Conservation (phyloP, 2,797 vertebrate genomes). For the Poeciliopsis presidionis region DNA sequence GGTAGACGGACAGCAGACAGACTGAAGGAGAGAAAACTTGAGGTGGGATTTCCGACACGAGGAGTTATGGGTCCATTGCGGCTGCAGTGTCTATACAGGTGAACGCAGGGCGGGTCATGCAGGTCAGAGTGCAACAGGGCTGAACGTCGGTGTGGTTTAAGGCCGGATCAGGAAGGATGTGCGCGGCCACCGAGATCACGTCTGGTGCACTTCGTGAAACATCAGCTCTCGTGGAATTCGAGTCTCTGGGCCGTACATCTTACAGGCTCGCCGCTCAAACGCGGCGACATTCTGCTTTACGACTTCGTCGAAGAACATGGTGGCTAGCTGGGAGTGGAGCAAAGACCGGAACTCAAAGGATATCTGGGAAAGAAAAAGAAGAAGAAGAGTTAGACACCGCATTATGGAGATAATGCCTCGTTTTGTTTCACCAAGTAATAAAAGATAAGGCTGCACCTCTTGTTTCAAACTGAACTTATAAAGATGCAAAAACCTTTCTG, state of each 20-base stretch:
- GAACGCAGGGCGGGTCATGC: conserved; percentile 49
- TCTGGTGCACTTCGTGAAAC: conserved; percentile 94
- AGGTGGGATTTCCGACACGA: conserved; percentile 34
- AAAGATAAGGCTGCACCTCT: neutral
- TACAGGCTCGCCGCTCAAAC: conserved; percentile 89
- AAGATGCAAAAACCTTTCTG: neutral
- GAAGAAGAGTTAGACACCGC: neutral
- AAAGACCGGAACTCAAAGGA: conserved; percentile 96
- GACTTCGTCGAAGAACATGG: conserved; percentile 95
- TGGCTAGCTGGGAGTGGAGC: conserved; percentile 93
- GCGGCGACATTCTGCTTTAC: conserved; percentile 95
- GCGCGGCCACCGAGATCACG: conserved; percentile 77
- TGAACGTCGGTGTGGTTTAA: conserved; percentile 49
- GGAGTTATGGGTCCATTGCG: conserved; percentile 29
- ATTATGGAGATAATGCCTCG: neutral
- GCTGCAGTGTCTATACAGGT: conserved; percentile 12
- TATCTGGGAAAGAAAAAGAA: conserved; percentile 78
- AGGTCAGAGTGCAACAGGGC: conserved; percentile 23
- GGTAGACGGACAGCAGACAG: conserved; percentile 60
- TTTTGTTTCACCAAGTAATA: neutral
- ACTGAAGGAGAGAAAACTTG: conserved; percentile 25
- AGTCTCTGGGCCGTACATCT: conserved; percentile 90
- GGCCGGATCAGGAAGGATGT: conserved; percentile 30
- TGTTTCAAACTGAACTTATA: neutral
- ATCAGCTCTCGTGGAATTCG: conserved; percentile 92